Percentiles rank a stretch among this genome's conserved stretches.
Conservation (phyloP, 2,113 vertebrate species). For the Scophthalmus maximus region DNA sequence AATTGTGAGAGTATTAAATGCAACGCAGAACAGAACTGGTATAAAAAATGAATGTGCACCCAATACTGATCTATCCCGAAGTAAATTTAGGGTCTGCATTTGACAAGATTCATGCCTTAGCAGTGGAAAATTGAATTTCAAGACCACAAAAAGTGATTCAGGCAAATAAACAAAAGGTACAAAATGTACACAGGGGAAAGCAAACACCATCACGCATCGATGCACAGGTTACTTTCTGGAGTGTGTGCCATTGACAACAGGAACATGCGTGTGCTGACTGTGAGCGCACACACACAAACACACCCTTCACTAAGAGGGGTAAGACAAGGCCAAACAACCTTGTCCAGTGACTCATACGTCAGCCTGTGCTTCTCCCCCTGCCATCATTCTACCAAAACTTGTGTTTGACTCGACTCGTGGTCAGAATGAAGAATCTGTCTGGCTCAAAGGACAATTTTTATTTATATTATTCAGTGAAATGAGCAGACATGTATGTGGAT, state of each 20-base stretch:
- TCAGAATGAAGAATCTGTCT: neutral
- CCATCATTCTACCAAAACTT: constrained; percentile 23
- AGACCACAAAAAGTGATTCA: constrained; percentile 42
- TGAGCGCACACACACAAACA: neutral
- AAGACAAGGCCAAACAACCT: constrained; percentile 46
- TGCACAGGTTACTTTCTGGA: constrained; percentile 30
- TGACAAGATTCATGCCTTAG: neutral
- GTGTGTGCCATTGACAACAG: constrained; percentile 12
- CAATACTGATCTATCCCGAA: constrained; percentile 14
- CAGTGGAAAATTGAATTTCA: constrained; percentile 43
- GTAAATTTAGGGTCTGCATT: neutral
- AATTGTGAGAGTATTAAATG: constrained; percentile 13
- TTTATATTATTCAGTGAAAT: neutral
- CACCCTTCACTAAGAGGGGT: constrained; percentile 15
- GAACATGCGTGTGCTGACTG: neutral
- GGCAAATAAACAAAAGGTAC: constrained; percentile 41
- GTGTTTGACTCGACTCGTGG: constrained; percentile 14
- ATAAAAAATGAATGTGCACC: neutral
- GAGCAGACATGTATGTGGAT: neutral
- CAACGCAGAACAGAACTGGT: neutral
- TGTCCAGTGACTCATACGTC: constrained; percentile 37
- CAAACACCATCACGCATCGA: constrained; percentile 33
- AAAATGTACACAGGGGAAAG: constrained; percentile 48
- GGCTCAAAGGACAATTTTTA: neutral
- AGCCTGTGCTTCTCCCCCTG: neutral